phyloP scores from a whole-genome alignment of 1,140 invertebrate species.

The Apis cerana region DNA sequence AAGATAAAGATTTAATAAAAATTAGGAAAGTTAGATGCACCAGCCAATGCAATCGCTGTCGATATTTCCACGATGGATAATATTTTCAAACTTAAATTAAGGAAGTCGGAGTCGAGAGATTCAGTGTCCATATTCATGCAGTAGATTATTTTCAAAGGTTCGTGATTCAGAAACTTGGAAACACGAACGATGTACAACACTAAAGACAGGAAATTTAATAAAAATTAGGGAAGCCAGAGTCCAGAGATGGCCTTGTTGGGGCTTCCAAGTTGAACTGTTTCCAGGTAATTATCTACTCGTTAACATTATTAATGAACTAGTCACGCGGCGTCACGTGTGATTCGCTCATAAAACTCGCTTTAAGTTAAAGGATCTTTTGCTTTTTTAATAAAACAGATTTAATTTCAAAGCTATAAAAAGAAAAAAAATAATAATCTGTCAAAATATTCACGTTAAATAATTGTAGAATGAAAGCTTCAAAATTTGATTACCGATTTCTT shows the following conservation, averaged over 20 bases:
- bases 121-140: too few relatives aligned
- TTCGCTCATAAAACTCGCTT: neutral
- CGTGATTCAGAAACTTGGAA: neutral
- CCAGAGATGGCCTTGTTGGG: too few relatives aligned
- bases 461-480: neutral
- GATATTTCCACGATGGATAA: too few relatives aligned
- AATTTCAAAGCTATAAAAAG: neutral
- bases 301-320: slow-evolving; percentile 38
- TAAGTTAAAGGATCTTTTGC: neutral
- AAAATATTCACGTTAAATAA: neutral
- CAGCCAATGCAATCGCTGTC: too few relatives aligned
- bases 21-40: neutral
- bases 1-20: slow-evolving; percentile 6
- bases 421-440: neutral
- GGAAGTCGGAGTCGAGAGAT: too few relatives aligned
- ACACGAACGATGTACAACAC: too few relatives aligned
- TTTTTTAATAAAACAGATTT: neutral
- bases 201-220: neutral
- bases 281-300: slow-evolving; percentile 22
- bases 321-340: slow-evolving; percentile 1
- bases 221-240: neutral
- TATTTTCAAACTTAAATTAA: too few relatives aligned
- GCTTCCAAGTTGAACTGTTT: slow-evolving; percentile 16
- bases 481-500: neutral
- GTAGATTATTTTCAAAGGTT: too few relatives aligned